Evolutionary conservation across 37 sponge, comb jelly and placozoan genomes (phyloP).

Genomic region (Aphrocallistes beatrix): DNA sequence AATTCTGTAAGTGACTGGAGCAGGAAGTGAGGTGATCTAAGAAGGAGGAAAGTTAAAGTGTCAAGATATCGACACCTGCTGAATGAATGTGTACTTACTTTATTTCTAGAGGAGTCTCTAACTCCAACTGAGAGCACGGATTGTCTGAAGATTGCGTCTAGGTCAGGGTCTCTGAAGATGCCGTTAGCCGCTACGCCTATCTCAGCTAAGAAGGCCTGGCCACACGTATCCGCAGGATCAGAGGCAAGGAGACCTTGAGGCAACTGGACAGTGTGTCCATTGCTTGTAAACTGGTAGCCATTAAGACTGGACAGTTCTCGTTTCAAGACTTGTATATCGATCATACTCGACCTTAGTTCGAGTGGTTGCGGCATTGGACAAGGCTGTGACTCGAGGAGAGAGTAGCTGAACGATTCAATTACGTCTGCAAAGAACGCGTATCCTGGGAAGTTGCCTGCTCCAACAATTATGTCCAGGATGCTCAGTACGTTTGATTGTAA

Average conservation of each 20-base stretch:
- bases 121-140: not conserved
- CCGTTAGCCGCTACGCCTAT: not conserved
- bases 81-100: not conserved
- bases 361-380: not conserved
- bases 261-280: not conserved
- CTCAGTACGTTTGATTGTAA: not conserved
- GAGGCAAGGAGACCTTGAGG: not conserved
- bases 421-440: not conserved
- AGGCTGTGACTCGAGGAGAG: not conserved
- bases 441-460: not conserved
- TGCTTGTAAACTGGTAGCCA: not conserved
- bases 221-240: not conserved
- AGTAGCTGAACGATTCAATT: not conserved
- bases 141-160: not conserved
- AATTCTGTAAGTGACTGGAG: not conserved
- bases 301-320: not conserved
- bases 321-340: not conserved
- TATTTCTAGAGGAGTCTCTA: not conserved
- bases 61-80: no score
- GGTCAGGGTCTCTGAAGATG: not conserved
- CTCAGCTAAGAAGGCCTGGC: not conserved
- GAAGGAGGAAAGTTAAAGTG: no score
- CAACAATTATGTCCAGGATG: not conserved
- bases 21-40: not conserved
- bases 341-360: not conserved